phyloP scores from a whole-genome alignment of 2,113 vertebrate species.

The Tachuris rubrigastra region DNA sequence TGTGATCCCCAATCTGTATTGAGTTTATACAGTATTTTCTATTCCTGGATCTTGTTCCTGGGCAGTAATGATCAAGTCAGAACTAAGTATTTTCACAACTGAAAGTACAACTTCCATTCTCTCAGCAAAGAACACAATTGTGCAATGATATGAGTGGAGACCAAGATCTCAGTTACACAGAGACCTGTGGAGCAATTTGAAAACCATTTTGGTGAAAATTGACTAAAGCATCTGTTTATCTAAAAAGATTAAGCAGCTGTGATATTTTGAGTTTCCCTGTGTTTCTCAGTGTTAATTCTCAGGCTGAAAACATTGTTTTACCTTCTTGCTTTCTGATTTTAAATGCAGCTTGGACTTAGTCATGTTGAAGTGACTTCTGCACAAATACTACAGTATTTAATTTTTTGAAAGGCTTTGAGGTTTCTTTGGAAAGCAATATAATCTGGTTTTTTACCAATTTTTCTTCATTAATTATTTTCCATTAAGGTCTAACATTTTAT shows the following conservation, averaged over 20 bases:
- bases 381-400: neutral
- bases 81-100: neutral
- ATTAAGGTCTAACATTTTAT: neutral
- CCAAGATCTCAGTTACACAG: neutral
- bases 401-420: neutral
- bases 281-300: neutral
- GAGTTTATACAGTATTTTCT: neutral
- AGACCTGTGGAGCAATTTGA: neutral
- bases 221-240: neutral
- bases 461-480: neutral
- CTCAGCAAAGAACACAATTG: neutral
- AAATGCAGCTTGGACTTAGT: neutral
- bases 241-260: neutral
- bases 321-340: neutral
- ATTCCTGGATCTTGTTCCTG: neutral
- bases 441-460: neutral
- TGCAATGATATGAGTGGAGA: neutral
- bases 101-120: neutral
- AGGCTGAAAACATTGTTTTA: neutral
- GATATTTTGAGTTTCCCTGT: neutral
- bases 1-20: neutral
- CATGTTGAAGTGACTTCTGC: neutral
- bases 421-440: neutral
- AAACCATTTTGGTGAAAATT: neutral
- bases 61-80: neutral